Evolutionary conservation across 1,140 invertebrate species (phyloP).

Genomic region (Adelges cooleyi): DNA sequence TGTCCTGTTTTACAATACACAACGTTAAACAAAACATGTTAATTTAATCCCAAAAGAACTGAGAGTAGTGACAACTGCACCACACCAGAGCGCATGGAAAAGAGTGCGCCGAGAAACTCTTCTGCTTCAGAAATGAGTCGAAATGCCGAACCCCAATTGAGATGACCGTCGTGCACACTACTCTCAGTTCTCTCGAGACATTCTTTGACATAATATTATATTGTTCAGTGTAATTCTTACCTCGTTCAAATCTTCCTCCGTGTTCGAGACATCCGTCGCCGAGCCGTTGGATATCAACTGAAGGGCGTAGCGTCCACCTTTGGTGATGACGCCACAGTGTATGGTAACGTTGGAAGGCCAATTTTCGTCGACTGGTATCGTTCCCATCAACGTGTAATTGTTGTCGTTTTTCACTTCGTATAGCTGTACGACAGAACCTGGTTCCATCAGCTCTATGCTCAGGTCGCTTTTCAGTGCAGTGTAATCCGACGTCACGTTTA

Average conservation of each 20-base stretch:
- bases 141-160: no score
- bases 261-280: background rate
- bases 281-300: constrained; percentile 20
- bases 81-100: no score
- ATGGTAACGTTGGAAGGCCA: constrained; percentile 40
- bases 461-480: constrained; percentile 1
- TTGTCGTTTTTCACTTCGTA: constrained; percentile 16
- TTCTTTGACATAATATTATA: no score
- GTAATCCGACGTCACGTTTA: constrained; percentile 13
- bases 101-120: no score
- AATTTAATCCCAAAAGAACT: no score
- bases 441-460: background rate
- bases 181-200: no score
- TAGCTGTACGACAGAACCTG: background rate
- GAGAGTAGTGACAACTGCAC: no score
- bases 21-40: no score
- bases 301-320: constrained; percentile 45
- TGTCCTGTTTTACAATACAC: background rate
- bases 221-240: background rate
- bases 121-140: no score
- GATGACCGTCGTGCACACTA: no score
- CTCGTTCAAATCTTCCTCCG: background rate
- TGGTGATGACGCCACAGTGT: constrained; percentile 56
- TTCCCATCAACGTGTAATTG: constrained; percentile 13
- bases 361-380: background rate